These are phyloP conservation scores for Brachionus paranguensis DNA, from an alignment of 1,140 invertebrate species.

Conservation along the genomic window DNA sequence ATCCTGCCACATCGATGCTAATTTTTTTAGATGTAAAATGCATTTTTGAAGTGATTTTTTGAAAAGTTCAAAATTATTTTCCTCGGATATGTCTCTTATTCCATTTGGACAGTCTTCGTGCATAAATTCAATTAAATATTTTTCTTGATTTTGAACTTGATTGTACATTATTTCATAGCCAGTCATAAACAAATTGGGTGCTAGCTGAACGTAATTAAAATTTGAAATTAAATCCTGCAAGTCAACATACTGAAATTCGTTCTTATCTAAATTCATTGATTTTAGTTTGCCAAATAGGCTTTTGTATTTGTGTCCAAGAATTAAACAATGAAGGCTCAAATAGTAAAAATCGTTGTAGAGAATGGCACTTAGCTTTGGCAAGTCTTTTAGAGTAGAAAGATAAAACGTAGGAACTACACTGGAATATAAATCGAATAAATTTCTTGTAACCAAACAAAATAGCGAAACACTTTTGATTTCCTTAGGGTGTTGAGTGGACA, in stretches of 20 bases:
- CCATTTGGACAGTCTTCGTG: constrained; percentile 18
- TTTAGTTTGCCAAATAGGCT: not conserved
- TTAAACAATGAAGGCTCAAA: not conserved
- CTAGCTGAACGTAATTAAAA: constrained; percentile 7
- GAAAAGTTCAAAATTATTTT: not conserved
- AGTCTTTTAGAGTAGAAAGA: not conserved
- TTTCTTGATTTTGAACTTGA: constrained; percentile 17
- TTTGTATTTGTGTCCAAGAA: constrained; percentile 1
- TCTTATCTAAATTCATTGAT: not conserved
- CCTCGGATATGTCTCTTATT: constrained; percentile 9
- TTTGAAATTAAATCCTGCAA: not conserved
- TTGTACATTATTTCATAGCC: constrained; percentile 10
- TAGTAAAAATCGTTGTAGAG: constrained; percentile 29
- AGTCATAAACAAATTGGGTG: not conserved
- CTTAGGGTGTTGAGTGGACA: not conserved
- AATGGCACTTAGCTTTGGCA: constrained; percentile 31
- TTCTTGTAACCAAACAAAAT: constrained; percentile 4
- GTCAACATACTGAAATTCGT: not conserved
- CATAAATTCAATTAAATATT: constrained; percentile 17
- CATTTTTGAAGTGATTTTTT: constrained; percentile 21
- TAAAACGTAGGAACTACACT: constrained; percentile 8
- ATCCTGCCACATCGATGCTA: constrained; percentile 6
- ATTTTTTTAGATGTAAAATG: not conserved
- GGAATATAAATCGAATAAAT: constrained; percentile 13
- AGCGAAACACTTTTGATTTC: constrained; percentile 26